Conservation (phyloP, 2,113 vertebrate genomes). For the Dolichotis patagonum region DNA sequence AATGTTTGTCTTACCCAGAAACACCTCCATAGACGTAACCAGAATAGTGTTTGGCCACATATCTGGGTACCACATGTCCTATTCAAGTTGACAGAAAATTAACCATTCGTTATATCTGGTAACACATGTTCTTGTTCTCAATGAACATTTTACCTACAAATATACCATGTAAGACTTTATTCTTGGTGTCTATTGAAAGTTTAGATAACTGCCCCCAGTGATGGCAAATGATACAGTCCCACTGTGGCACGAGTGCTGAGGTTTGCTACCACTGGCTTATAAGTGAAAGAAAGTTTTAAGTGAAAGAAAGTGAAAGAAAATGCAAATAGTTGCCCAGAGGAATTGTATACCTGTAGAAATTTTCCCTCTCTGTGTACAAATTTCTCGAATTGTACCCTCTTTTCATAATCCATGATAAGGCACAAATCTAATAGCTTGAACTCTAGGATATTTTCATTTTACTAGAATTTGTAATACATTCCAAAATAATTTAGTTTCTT, state of each 20-base stretch:
- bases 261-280: not conserved
- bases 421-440: not conserved
- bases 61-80: not conserved
- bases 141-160: not conserved
- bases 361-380: not conserved
- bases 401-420: not conserved
- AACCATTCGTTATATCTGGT: not conserved
- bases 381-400: not conserved
- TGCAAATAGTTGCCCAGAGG: not conserved
- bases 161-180: not conserved
- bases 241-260: not conserved
- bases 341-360: not conserved
- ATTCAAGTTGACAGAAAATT: not conserved
- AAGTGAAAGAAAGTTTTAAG: too few relatives aligned
- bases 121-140: not conserved
- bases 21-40: not conserved
- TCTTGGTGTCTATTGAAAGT: not conserved
- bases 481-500: not conserved
- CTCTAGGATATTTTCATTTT: not conserved
- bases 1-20: not conserved
- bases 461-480: constrained; percentile 30
- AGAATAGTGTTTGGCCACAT: not conserved
- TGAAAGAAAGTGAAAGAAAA: constrained; percentile 35
- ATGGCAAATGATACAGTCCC: not conserved
- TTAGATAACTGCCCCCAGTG: not conserved